These are phyloP conservation scores for Thamnophis sirtalis DNA, from an alignment of 2,113 vertebrate species.

Conservation along the genomic window DNA sequence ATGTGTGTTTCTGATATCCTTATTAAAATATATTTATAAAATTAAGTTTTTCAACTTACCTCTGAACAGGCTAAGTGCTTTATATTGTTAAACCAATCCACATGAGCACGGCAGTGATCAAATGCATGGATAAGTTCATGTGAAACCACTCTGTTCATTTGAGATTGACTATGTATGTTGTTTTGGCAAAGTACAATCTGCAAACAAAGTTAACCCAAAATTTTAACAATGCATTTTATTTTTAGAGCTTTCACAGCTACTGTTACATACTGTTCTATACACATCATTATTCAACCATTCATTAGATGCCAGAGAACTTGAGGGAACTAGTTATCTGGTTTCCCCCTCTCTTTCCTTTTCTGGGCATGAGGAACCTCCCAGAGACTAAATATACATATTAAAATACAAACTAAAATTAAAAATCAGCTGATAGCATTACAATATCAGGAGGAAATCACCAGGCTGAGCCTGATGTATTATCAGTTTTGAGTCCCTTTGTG, in stretches of 20 bases:
- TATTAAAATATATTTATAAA: background rate
- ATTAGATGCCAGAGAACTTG: background rate
- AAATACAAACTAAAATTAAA: background rate
- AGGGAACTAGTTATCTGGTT: background rate
- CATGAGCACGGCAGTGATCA: conserved; percentile 92
- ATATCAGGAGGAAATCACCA: background rate
- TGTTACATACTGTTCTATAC: background rate
- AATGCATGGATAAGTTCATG: conserved; percentile 95
- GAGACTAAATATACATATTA: background rate
- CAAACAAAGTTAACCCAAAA: background rate
- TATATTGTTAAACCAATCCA: conserved; percentile 91
- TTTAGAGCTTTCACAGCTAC: background rate
- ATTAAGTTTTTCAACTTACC: conserved; percentile 69
- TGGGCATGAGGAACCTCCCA: background rate
- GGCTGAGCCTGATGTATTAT: background rate
- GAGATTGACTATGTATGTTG: conserved; percentile 86
- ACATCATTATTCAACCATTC: background rate
- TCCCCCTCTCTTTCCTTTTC: background rate
- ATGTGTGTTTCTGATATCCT: background rate
- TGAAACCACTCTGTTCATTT: conserved; percentile 91
- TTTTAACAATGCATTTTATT: background rate
- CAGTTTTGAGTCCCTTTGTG: background rate
- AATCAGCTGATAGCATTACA: background rate
- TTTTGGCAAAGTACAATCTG: conserved; percentile 98
- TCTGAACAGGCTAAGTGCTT: conserved; percentile 94